These are phyloP conservation scores for Pachypeltis micranthus DNA, from an alignment of 1,140 invertebrate genomes.

Conservation along the genomic window DNA sequence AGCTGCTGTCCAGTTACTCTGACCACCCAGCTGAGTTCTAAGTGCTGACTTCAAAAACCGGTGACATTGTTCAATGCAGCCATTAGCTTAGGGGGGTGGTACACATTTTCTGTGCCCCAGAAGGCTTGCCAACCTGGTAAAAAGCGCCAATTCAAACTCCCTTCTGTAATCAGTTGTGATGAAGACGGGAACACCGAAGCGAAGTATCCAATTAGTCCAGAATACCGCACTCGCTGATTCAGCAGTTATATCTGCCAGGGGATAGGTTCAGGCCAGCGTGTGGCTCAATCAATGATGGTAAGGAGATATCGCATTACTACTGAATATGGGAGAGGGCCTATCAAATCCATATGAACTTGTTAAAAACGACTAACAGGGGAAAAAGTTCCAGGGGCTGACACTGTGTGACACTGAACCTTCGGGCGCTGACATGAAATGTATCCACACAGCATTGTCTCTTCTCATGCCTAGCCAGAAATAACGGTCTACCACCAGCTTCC, in stretches of 20 bases:
- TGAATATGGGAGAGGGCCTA: conserved; percentile 35
- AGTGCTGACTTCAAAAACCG: too few relatives aligned
- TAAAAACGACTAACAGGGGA: background rate
- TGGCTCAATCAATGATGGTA: conserved; percentile 37
- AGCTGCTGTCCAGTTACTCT: too few relatives aligned
- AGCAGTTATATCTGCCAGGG: conserved; percentile 31
- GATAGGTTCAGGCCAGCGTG: conserved; percentile 35
- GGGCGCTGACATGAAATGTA: background rate
- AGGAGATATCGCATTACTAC: conserved; percentile 33
- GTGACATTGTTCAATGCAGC: too few relatives aligned
- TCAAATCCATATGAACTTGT: conserved; percentile 23
- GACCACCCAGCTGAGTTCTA: too few relatives aligned
- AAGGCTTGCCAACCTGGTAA: too few relatives aligned
- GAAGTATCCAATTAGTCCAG: too few relatives aligned
- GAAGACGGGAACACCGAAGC: too few relatives aligned
- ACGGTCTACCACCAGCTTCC: background rate
- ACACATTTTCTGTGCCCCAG: too few relatives aligned
- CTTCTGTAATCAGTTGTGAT: too few relatives aligned
- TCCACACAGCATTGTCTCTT: background rate
- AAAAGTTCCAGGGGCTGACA: background rate
- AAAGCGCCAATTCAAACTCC: too few relatives aligned
- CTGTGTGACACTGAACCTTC: background rate
- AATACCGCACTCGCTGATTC: conserved; percentile 31
- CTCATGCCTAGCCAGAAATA: background rate
- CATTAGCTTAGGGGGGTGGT: too few relatives aligned